Percentiles rank a stretch among this genome's conserved stretches.
Evolutionary conservation across 2,797 vertebrate genomes (phyloP).

Genomic region (Channallabes apus): DNA sequence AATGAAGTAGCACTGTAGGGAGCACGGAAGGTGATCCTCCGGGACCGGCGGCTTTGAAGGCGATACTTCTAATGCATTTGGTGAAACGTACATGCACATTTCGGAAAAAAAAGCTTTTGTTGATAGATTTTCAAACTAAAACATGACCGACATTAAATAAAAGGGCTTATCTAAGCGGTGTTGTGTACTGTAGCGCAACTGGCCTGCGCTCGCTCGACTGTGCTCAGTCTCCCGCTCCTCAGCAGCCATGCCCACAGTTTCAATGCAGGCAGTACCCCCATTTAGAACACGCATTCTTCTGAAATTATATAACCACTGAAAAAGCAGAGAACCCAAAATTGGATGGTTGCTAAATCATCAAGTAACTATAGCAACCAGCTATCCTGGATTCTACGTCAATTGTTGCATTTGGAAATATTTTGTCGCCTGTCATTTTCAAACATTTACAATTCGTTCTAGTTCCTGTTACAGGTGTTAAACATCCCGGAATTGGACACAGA

Average conservation of each 20-base stretch:
- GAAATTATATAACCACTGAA: conserved; percentile 19
- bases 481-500: conserved; percentile 13
- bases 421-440: background rate
- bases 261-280: conserved; percentile 48
- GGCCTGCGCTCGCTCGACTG: conserved; percentile 39
- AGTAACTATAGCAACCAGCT: conserved; percentile 30
- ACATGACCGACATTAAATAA: conserved; percentile 33
- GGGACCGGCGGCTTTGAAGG: conserved; percentile 14
- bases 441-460: background rate
- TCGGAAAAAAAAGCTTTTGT: background rate
- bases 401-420: conserved; percentile 7
- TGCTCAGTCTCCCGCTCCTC: conserved; percentile 59
- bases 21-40: background rate
- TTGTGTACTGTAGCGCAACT: conserved; percentile 23
- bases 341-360: conserved; percentile 9
- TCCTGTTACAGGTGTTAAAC: conserved; percentile 9
- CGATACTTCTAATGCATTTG: conserved; percentile 28
- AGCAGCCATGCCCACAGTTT: conserved; percentile 61
- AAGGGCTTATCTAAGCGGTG: conserved; percentile 35
- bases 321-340: conserved; percentile 10
- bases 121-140: conserved; percentile 29
- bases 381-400: background rate
- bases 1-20: background rate
- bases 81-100: conserved; percentile 8
- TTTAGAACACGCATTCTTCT: conserved; percentile 36